Base-by-base conservation (phyloP, 2,113 vertebrate species). In the Delphinus delphis region DNA sequence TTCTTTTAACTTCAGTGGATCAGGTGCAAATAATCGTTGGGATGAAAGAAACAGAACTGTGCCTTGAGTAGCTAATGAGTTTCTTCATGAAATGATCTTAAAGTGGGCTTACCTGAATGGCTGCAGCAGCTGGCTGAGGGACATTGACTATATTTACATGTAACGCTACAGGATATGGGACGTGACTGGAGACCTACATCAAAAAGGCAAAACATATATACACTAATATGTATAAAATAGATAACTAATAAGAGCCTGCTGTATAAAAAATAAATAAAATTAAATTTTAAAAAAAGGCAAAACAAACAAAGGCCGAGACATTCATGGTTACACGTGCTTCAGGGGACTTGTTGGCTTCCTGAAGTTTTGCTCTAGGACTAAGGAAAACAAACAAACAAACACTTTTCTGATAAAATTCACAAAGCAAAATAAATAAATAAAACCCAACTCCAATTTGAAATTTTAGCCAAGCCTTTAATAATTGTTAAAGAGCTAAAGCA, bases 71-170 rank as follows among this genome's bases (percentile, higher is more conserved):
- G 95, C 92, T 55, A 95, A 93, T 4, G 86, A 97, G 97, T 63
- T 96, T 92, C 95, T 88, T 95, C 58, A 77, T 68, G 73, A 98
- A 97, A 98, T 47, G 31, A 98, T 55, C 81, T 96, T 93, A 92
- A 93, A 91, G 92, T 95, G 96, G 88, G 96, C 98, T 92, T 99
- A 99, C 99, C 99, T 99, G 99, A 98, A 99, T 99, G 98, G 99
- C 99, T 98, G 99, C 99, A 41, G 99, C 99, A 96, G 99, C 99
- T 90, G 99, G 99, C 98, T 99, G 99, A 98, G 99, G 99, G 96
- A 99, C 99, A 98, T 99, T 99, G 96, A 99, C 98, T 97, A 99
- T 99, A 99, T 99, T 99, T 98, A 99, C 99, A 98, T 99, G 99
- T 98, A 99, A 98, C 65, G 99, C 99, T 98, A 99, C 98, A 97